Evolutionary conservation across 2,888 invertebrate genomes (phyloP).

Genomic region (Sepiola atlantica): DNA sequence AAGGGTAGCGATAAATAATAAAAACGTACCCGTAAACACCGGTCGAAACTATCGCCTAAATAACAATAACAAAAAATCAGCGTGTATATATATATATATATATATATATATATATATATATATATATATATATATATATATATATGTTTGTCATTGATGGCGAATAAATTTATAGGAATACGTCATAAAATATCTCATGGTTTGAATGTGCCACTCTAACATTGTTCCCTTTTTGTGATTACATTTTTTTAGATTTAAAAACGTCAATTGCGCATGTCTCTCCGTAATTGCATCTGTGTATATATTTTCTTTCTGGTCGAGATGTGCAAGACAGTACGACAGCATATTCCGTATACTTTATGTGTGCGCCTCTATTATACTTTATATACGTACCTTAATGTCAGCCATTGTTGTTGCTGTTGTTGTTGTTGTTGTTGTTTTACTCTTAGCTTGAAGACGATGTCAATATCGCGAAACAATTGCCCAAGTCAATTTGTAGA

Average conservation of each 20-base stretch:
- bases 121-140: not conserved
- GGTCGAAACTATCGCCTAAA: too few relatives aligned
- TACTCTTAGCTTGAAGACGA: not conserved
- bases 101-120: not conserved
- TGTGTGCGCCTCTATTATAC: not conserved
- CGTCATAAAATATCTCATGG: not conserved
- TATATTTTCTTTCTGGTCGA: not conserved
- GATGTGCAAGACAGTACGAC: not conserved
- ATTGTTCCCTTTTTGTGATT: not conserved
- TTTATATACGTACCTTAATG: not conserved
- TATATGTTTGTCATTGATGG: not conserved
- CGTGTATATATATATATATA: not conserved
- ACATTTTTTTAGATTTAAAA: not conserved
- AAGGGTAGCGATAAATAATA: too few relatives aligned
- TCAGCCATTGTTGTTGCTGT: not conserved
- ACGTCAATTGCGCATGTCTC: not conserved
- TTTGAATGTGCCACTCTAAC: not conserved
- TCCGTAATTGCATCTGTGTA: not conserved
- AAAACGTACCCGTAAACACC: too few relatives aligned
- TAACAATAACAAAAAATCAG: too few relatives aligned
- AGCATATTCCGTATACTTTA: not conserved
- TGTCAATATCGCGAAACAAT: not conserved
- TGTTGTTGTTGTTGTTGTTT: not conserved
- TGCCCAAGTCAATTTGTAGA: constrained; percentile 32
- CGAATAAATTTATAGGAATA: too few relatives aligned